Base-by-base conservation (phyloP, 2,888 invertebrate species). In the Protophormia terraenovae region DNA sequence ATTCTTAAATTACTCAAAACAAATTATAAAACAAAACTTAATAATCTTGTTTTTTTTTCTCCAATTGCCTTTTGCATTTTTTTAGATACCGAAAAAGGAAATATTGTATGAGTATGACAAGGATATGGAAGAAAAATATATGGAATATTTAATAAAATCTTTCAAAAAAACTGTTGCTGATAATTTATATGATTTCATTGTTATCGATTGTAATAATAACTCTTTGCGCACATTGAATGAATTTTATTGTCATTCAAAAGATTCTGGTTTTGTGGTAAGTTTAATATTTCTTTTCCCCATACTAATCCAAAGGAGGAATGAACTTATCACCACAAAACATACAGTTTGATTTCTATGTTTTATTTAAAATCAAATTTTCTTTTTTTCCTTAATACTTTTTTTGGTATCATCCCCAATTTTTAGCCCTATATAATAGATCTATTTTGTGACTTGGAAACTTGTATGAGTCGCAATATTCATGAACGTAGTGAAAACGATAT, bases 381-480 rank as follows among this genome's bases (percentile, higher is more conserved):
- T 10, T 64, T 53, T 71, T n/a, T 55, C 10, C 55, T 16, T 76
- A 66, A 76, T 19, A 53, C 67, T 32, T 50, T 16, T 53, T 29
- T 58, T 47, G n/a, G 29, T n/a, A n/a, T n/a, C n/a, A n/a, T 47
- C 16, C 45, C 41, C 14, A 29, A 22, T 19, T 16, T 81, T 69
- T 84, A 98, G 98, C 98, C 97, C 19, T 99, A 97, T 92, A 94
- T 98, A 81, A 96, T 97, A 89, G 97, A 98, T 91, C 94, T 98
- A 94, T 96, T 97, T 88, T 94, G 95, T 90, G 98, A 98, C 91
- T 92, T 96, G 12, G 94, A 95, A 84, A 93, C 94, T 0, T 98
- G 98, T 92, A 93, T 95, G 79, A 96, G 96, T 91, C 94, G 97
- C 82, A 98, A 98, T 92, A 95, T 96, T 79, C 98, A 99, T 92